These are phyloP conservation scores for Vanessa tameamea DNA, from an alignment of 1,140 invertebrate species.

Conservation along the genomic window DNA sequence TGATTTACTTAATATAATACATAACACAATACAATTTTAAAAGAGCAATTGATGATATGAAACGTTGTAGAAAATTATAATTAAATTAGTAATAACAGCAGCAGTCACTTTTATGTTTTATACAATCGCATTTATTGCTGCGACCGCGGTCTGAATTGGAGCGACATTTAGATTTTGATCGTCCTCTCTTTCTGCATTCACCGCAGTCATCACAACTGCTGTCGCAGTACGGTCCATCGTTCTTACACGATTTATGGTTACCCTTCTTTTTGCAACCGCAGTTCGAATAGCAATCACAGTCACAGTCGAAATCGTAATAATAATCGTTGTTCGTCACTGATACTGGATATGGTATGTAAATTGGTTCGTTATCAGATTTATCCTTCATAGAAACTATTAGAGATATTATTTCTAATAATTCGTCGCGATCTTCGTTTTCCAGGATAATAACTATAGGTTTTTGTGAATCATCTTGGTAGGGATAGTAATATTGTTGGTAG, in stretches of 20 bases:
- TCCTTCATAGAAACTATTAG: conserved; percentile 15
- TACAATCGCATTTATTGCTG: conserved; percentile 17
- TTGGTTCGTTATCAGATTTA: conserved; percentile 18
- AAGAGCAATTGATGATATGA: too few species aligned
- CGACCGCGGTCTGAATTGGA: conserved; percentile 20
- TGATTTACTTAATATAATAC: too few species aligned
- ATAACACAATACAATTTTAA: too few species aligned
- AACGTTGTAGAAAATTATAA: not conserved
- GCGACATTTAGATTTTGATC: conserved; percentile 21
- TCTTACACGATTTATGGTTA: conserved; percentile 4
- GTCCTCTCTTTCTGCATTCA: conserved; percentile 10
- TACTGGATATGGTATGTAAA: conserved; percentile 37
- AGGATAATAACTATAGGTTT: conserved; percentile 34
- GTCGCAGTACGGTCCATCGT: not conserved
- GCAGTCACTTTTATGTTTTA: conserved; percentile 27
- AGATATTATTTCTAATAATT: conserved; percentile 25
- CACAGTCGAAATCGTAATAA: conserved; percentile 11
- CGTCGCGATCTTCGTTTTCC: conserved; percentile 22
- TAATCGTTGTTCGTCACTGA: conserved; percentile 9
- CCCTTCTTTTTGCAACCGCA: conserved; percentile 26
- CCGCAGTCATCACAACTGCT: not conserved
- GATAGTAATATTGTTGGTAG: conserved; percentile 20
- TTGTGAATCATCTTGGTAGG: conserved; percentile 18
- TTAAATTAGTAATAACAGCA: conserved; percentile 1
- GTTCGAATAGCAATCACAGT: conserved; percentile 2